Conservation (phyloP, 1,140 invertebrate genomes). For the Cheumatopsyche charites region DNA sequence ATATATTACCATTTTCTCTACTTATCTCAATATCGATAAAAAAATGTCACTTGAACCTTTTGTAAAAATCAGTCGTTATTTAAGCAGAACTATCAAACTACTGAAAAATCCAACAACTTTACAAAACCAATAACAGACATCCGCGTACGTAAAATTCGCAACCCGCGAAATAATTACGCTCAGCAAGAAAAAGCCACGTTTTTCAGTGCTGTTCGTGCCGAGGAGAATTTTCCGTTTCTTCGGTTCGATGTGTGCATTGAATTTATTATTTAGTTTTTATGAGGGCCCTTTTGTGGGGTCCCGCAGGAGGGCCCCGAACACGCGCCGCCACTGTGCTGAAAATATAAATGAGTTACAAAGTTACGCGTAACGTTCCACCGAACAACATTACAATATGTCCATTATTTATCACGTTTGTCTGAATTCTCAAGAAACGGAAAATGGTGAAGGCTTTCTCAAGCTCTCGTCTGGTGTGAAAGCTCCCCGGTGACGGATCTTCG, state of each 20-base stretch:
- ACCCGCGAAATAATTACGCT: too few species aligned
- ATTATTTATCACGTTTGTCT: constrained; percentile 31
- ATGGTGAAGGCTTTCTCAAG: not conserved
- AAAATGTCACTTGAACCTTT: too few species aligned
- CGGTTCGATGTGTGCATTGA: constrained; percentile 41
- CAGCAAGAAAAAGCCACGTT: too few species aligned
- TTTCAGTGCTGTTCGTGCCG: not conserved
- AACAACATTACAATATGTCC: constrained; percentile 37
- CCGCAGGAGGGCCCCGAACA: constrained; percentile 41
- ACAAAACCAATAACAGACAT: too few species aligned
- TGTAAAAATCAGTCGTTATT: too few species aligned
- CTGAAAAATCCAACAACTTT: too few species aligned
- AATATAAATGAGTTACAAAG: constrained; percentile 47
- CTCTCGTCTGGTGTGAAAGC: not conserved
- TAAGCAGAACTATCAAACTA: too few species aligned
- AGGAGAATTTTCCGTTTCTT: constrained; percentile 27
- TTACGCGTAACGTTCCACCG: constrained; percentile 1
- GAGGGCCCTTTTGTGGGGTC: constrained; percentile 34
- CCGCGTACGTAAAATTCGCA: too few species aligned
- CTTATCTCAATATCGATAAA: too few species aligned
- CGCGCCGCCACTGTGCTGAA: constrained; percentile 39
- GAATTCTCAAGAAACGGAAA: constrained; percentile 2
- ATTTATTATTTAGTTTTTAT: constrained; percentile 47
- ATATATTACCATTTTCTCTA: too few species aligned
- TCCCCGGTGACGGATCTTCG: not conserved